Conservation (phyloP, 2,797 vertebrate genomes). For the Anguilla pacifica region DNA sequence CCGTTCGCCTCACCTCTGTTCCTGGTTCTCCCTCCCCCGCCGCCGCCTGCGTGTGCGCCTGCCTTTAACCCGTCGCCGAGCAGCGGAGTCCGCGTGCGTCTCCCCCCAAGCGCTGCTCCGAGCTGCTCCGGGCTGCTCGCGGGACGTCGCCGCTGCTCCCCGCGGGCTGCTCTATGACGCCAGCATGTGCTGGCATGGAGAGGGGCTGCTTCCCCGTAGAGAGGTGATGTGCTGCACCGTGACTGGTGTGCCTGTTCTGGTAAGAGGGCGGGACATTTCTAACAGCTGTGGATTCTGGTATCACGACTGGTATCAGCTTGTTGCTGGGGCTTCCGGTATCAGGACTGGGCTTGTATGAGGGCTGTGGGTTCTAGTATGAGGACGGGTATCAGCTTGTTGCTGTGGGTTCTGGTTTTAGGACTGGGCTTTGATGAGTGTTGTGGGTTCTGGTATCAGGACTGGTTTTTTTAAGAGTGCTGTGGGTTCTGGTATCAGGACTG, state of each 20-base stretch:
- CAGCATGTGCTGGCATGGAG: conserved; percentile 73
- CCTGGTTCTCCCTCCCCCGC: conserved; percentile 18
- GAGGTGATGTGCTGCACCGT: conserved; percentile 60
- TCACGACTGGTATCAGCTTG: too few species aligned
- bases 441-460: too few species aligned
- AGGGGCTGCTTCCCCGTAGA: conserved; percentile 59
- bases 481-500: not conserved
- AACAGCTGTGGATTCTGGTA: too few species aligned
- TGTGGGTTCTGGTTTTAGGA: not conserved
- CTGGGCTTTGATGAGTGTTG: too few species aligned
- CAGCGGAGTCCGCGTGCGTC: not conserved
- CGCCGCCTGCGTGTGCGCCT: conserved; percentile 34
- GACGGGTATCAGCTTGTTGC: not conserved
- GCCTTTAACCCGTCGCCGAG: not conserved
- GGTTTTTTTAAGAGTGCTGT: too few species aligned
- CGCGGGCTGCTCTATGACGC: conserved; percentile 26
- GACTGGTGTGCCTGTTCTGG: not conserved
- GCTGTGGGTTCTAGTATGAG: too few species aligned
- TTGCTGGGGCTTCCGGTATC: too few species aligned
- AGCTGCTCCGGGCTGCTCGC: not conserved
- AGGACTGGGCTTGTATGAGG: not conserved
- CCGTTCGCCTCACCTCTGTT: conserved; percentile 32
- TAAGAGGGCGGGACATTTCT: not conserved
- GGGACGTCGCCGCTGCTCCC: not conserved
- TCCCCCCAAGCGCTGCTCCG: not conserved